Conservation (phyloP, 1,140 invertebrate genomes). For the Eupristina koningsbergeri region DNA sequence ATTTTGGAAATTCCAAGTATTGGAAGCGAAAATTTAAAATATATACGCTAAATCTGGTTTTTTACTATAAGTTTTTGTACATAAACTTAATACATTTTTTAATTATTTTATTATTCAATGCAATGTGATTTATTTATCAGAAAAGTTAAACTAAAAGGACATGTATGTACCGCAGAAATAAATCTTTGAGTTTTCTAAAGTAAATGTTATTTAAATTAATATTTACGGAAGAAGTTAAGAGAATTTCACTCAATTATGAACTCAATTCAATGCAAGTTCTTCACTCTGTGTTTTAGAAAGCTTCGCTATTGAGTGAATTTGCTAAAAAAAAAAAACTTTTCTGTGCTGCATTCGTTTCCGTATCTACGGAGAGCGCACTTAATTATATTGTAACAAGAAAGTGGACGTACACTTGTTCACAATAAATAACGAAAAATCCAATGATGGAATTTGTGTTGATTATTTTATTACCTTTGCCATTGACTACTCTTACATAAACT, state of each 20-base stretch:
- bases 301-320: neutral
- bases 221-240: too few relatives aligned
- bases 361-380: slow-evolving; percentile 3
- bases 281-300: neutral
- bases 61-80: slow-evolving; percentile 24
- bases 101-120: neutral
- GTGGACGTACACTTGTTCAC: slow-evolving; percentile 46
- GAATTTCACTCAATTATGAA: neutral
- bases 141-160: neutral
- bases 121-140: neutral
- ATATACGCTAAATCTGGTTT: neutral
- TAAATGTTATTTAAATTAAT: too few relatives aligned
- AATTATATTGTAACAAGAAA: slow-evolving; percentile 34
- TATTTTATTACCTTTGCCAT: neutral
- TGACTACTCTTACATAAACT: too few relatives aligned
- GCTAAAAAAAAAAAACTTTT: neutral
- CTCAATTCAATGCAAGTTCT: neutral
- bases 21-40: neutral
- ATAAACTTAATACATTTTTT: neutral
- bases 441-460: slow-evolving; percentile 1
- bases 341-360: neutral
- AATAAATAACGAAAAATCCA: slow-evolving; percentile 38
- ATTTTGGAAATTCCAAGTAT: neutral
- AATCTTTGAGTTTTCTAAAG: too few relatives aligned
- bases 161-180: too few relatives aligned